Base-by-base conservation (phyloP, 2,888 invertebrate species). In the Azorinus chamasolen region DNA sequence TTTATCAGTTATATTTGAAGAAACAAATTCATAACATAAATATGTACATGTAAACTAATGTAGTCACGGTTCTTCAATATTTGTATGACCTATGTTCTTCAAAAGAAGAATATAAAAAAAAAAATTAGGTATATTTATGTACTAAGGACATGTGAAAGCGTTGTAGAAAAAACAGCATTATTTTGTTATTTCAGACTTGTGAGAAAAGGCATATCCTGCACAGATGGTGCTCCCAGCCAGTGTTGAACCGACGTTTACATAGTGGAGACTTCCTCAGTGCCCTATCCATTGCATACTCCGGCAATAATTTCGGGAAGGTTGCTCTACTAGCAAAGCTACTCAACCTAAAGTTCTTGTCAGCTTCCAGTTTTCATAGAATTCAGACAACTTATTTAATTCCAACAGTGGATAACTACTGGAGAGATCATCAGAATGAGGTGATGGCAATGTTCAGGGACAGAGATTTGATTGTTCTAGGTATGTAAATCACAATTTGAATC, bases 171-270 rank as follows among this genome's bases (percentile, higher is more conserved):
- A n/a, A n/a, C n/a, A n/a, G n/a, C n/a, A n/a, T n/a, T n/a, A 12
- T 10, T 41, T 12, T 41, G 10, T 12, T 41, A 16, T 41, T 41
- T 10, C 41, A 41, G 41, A 41, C 41, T 12, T 41, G 41, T 16
- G 10, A 41, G 41, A 41, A 41, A 16, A 16, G 41, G 16, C 41
- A 41, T 41, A 10, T 41, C 16, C 10, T 41, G 41, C 16, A 41
- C 41, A 41, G 41, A 41, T 41, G 41, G 41, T 41, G 41, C 16
- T 41, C 41, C 10, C 41, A 41, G 41, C 41, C 41, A 41, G 41
- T 41, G 10, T 16, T 41, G 41, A 41, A 41, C 41, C 10, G 41
- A 41, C 41, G 41, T 41, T 16, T 41, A 41, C 16, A 41, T 16
- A 41, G 41, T 41, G 41, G 41, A 41, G 41, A 41, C 16, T 41